Evolutionary conservation across 2,888 invertebrate species (phyloP).

Genomic region (Xiphydria camelus): DNA sequence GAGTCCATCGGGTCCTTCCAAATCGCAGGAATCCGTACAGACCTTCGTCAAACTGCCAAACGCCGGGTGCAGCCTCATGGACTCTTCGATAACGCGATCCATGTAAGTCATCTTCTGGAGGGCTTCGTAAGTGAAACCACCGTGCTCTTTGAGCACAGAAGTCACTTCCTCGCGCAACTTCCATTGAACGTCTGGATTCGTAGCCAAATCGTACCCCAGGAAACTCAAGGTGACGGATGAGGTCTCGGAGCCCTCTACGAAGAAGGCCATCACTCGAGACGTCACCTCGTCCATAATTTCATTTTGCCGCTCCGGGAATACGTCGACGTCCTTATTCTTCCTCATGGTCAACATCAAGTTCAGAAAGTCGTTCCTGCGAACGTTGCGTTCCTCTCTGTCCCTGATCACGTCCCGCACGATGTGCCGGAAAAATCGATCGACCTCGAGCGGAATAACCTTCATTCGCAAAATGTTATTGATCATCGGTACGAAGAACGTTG

Average conservation of each 20-base stretch:
- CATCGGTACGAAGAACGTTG: constrained; percentile 23
- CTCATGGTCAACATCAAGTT: constrained; percentile 58
- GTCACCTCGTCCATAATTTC: constrained; percentile 45
- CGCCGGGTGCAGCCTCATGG: constrained; percentile 28
- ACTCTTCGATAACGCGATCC: constrained; percentile 57
- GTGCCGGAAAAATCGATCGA: constrained; percentile 34
- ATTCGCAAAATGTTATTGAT: constrained; percentile 17
- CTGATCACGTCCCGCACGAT: constrained; percentile 31
- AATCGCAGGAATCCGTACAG: constrained; percentile 28
- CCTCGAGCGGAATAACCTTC: constrained; percentile 21
- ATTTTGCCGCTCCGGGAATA: no score
- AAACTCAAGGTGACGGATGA: constrained; percentile 59
- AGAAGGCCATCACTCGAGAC: constrained; percentile 60
- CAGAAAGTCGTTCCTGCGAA: constrained; percentile 57
- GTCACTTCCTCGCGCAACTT: constrained; percentile 58
- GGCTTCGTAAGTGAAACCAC: constrained; percentile 58
- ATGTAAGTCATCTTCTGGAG: constrained; percentile 60
- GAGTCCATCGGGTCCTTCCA: constrained; percentile 39
- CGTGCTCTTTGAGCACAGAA: constrained; percentile 39
- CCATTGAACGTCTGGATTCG: constrained; percentile 57
- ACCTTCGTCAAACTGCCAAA: constrained; percentile 21
- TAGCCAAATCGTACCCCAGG: constrained; percentile 57
- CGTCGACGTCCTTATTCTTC: constrained; percentile 33
- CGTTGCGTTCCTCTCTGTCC: constrained; percentile 24
- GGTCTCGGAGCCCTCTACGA: constrained; percentile 62